These are phyloP conservation scores for Trachymyrmex septentrionalis DNA, from an alignment of 1,140 invertebrate genomes.

Conservation along the genomic window DNA sequence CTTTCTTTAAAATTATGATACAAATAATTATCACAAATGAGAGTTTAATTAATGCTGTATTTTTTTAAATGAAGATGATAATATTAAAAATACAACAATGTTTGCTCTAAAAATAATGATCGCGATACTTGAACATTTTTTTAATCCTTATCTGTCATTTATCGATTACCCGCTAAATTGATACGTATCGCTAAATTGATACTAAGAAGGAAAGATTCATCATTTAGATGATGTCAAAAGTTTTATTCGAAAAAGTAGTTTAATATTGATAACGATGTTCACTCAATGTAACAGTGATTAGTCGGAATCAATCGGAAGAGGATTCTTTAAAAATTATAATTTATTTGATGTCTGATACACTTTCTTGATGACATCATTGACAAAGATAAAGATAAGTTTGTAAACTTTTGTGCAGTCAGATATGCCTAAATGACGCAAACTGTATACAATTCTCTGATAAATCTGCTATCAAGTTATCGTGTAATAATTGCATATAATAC, in stretches of 20 bases:
- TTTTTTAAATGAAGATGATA: neutral
- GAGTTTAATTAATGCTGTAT: neutral
- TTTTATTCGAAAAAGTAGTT: neutral
- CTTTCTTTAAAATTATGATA: neutral
- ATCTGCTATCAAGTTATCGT: neutral
- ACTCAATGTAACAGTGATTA: neutral
- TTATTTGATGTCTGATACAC: neutral
- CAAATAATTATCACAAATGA: neutral
- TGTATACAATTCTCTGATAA: neutral
- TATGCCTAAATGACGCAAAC: neutral
- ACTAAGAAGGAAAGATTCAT: neutral
- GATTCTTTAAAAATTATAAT: neutral
- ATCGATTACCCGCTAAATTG: neutral
- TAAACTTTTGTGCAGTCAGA: neutral
- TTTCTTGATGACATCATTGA: neutral
- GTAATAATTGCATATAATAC: neutral
- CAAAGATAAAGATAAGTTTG: neutral
- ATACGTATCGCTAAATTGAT: conserved; percentile 20
- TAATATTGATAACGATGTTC: neutral
- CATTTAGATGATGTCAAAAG: neutral
- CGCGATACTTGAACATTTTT: neutral
- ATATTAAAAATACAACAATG: neutral
- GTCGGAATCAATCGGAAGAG: neutral
- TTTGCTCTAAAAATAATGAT: neutral
- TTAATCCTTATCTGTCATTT: neutral